Evolutionary conservation across 2,113 vertebrate genomes (phyloP).

Genomic region (Pelobates fuscus): DNA sequence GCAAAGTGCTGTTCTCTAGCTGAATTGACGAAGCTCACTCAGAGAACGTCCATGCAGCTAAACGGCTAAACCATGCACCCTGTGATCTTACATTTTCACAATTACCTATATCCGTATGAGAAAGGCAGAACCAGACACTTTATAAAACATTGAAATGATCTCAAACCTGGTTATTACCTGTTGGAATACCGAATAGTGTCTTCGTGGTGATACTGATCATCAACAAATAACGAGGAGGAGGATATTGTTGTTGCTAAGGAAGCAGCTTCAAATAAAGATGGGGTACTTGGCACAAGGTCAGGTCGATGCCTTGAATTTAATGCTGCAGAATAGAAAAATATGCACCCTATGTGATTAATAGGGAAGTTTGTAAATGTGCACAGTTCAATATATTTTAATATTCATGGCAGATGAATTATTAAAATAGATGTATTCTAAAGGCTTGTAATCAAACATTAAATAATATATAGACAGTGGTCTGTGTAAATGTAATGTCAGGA

Average conservation of each 20-base stretch:
- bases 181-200: conserved; percentile 71
- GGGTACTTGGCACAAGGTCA: conserved; percentile 82
- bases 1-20: no score
- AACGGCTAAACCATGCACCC: no score
- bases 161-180: conserved; percentile 63
- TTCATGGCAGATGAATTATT: neutral
- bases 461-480: no score
- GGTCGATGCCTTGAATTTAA: conserved; percentile 77
- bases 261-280: conserved; percentile 81
- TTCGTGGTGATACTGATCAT: conserved; percentile 63
- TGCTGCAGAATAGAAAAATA: conserved; percentile 57
- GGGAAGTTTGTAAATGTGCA: neutral
- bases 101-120: no score
- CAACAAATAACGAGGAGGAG: conserved; percentile 82
- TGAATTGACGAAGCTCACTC: no score
- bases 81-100: no score
- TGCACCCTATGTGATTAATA: neutral
- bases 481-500: no score
- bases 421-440: neutral
- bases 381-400: neutral
- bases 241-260: conserved; percentile 89
- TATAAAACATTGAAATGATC: no score
- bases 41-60: no score
- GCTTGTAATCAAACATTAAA: neutral
- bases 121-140: no score